Percentiles rank a stretch among this genome's conserved stretches.
These are phyloP conservation scores for Conus ventricosus DNA, from an alignment of 1,140 invertebrate species.

Conservation along the genomic window DNA sequence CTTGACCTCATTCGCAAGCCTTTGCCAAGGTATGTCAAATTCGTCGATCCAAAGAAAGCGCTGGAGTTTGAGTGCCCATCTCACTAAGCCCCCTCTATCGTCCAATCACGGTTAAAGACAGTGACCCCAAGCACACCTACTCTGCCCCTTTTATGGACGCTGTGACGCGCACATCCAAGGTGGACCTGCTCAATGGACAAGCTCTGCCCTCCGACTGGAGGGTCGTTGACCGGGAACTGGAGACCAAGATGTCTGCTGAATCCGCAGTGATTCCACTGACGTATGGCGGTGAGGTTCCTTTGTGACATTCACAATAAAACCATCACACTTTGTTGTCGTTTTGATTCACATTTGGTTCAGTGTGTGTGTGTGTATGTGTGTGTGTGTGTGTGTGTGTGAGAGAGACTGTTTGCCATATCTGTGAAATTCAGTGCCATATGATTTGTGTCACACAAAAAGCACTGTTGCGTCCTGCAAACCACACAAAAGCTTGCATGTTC, in stretches of 20 bases:
- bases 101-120: conserved; percentile 65
- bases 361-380: too few relatives aligned
- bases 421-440: too few relatives aligned
- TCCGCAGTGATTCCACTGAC: conserved; percentile 59
- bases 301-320: background rate
- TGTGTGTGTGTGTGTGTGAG: background rate
- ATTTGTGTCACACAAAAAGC: too few relatives aligned
- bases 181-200: conserved; percentile 65
- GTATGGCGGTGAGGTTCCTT: conserved; percentile 56
- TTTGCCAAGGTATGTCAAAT: conserved; percentile 64
- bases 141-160: conserved; percentile 65
- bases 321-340: too few relatives aligned
- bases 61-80: conserved; percentile 63
- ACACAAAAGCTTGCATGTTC: too few relatives aligned
- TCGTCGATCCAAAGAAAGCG: conserved; percentile 53
- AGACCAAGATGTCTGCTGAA: conserved; percentile 58
- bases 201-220: conserved; percentile 61
- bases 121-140: conserved; percentile 66
- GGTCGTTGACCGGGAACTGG: conserved; percentile 59
- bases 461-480: too few relatives aligned
- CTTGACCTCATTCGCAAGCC: conserved; percentile 59
- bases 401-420: background rate
- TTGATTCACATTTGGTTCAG: too few relatives aligned
- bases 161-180: conserved; percentile 65
- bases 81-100: conserved; percentile 66